phyloP scores from a whole-genome alignment of 2,113 vertebrate genomes.

The human (Homo sapiens) region DNA sequence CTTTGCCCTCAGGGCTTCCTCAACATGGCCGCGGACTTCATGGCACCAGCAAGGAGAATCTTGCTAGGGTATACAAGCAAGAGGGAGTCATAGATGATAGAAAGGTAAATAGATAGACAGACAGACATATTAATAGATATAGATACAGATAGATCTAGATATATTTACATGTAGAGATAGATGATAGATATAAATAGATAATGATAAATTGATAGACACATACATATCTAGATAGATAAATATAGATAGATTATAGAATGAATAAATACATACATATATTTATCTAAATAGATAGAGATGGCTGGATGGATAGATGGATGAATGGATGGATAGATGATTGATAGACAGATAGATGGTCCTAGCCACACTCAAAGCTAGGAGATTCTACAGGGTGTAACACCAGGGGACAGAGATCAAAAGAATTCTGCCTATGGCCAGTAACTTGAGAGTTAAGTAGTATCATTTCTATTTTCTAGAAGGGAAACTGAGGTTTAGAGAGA shows the following conservation, averaged over 20 bases:
- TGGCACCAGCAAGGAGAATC: not conserved
- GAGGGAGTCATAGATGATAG: not conserved
- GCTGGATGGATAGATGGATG: too few species aligned
- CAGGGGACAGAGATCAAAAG: fast-evolving
- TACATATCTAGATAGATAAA: not conserved
- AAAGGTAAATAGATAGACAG: not conserved
- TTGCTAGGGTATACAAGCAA: not conserved
- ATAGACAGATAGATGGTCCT: not conserved
- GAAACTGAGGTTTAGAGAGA: not conserved
- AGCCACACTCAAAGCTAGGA: not conserved
- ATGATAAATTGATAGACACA: not conserved
- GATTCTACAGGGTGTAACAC: fast-evolving
- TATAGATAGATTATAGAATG: not conserved
- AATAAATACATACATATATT: too few species aligned
- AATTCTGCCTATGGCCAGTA: not conserved
- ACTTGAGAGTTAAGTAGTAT: too few species aligned
- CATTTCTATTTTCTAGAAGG: too few species aligned
- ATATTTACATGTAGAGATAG: not conserved
- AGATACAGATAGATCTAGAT: not conserved
- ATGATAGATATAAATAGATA: not conserved
- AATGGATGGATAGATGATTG: not conserved
- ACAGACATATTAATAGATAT: not conserved
- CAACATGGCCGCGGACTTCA: not conserved
- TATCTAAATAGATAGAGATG: too few species aligned
- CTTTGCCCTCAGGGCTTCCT: too few species aligned